Evolutionary conservation across 2,113 vertebrate genomes (phyloP).

Genomic region (Pavo muticus): DNA sequence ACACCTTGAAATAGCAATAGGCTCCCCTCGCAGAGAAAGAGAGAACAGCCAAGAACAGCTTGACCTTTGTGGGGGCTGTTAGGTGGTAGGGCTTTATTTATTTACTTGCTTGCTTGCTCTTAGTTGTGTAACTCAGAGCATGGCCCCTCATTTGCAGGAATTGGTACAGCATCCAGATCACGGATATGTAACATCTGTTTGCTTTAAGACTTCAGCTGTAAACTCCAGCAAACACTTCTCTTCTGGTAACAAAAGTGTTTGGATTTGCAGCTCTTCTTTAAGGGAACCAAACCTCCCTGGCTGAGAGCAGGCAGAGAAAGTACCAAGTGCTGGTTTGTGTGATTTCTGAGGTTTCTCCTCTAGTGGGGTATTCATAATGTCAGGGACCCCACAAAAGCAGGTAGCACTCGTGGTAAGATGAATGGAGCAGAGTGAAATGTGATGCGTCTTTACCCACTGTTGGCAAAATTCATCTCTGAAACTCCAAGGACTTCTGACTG

Average conservation of each 20-base stretch:
- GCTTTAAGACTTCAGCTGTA: neutral
- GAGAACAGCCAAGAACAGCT: slow-evolving; percentile 34
- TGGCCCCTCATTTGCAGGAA: neutral
- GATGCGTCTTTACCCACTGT: neutral
- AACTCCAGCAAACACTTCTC: neutral
- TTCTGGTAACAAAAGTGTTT: neutral
- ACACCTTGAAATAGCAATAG: slow-evolving; percentile 61
- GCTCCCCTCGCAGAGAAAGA: neutral
- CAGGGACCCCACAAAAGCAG: neutral
- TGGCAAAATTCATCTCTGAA: neutral
- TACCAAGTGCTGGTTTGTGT: fast-evolving
- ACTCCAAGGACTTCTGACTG: neutral
- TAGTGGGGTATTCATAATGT: neutral
- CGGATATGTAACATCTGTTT: neutral
- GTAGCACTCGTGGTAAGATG: neutral
- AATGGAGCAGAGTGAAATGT: neutral
- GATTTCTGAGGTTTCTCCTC: neutral
- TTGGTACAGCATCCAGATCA: neutral
- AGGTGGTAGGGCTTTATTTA: neutral
- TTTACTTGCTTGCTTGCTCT: neutral
- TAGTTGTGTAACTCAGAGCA: neutral
- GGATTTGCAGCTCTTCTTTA: neutral
- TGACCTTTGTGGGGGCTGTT: slow-evolving; percentile 7
- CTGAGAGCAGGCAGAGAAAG: neutral
- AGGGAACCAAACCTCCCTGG: neutral